A percentile compares a stretch with the other conserved stretches of the same genome.
Conservation (phyloP, 2,113 vertebrate genomes). For the Tonatia bakeri region DNA sequence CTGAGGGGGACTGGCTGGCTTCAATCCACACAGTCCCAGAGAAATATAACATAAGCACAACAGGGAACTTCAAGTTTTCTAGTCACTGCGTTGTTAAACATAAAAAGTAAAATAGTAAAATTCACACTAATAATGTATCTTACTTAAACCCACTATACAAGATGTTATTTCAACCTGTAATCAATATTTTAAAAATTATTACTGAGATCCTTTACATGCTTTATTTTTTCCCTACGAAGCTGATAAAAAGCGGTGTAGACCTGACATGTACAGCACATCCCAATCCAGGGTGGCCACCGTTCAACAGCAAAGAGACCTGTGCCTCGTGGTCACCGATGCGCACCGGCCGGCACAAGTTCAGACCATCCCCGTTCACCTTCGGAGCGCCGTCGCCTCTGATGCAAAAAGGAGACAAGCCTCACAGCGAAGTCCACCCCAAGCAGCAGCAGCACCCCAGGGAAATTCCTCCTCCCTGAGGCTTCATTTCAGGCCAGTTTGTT, state of each 20-base stretch:
- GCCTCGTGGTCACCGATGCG: not conserved
- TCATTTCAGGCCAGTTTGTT: slow-evolving; percentile 12
- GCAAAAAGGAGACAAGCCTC: not conserved
- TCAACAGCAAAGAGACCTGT: fast-evolving
- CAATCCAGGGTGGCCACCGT: not conserved
- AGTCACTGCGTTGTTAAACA: not conserved
- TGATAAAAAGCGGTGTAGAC: not conserved
- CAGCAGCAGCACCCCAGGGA: not conserved
- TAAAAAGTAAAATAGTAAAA: not conserved
- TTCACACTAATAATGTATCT: not conserved
- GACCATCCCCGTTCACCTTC: not conserved
- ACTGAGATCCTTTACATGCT: not conserved
- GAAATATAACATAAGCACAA: not conserved
- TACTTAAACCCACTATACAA: not conserved
- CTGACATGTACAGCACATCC: not conserved
- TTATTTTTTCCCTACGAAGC: not conserved
- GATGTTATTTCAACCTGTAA: not conserved
- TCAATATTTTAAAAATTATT: not conserved
- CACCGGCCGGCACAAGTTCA: not conserved
- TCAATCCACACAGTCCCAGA: fast-evolving
- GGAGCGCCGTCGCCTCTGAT: not conserved
- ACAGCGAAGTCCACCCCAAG: not conserved
- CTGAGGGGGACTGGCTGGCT: not conserved
- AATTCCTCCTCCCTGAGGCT: not conserved
- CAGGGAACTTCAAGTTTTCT: not conserved